These are phyloP conservation scores for Coregonus suidteri DNA, from an alignment of 2,797 vertebrate genomes.

Conservation along the genomic window DNA sequence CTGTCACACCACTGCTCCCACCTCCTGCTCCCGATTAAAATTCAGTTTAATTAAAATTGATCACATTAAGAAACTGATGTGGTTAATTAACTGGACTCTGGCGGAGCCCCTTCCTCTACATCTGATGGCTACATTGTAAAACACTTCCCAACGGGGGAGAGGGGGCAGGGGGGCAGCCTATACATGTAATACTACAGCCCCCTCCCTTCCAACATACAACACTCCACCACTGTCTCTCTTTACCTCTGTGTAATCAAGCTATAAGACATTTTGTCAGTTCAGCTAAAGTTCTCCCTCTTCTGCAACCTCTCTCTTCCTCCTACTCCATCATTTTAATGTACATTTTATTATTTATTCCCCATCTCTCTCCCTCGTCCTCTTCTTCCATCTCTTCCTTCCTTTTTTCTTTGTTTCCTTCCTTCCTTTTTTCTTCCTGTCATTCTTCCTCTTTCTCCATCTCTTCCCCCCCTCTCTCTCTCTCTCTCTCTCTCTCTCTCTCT, in stretches of 20 bases:
- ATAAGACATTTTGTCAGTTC: background rate
- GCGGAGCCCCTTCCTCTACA: slow-evolving; percentile 83
- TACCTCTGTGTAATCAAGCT: background rate
- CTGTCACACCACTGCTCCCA: slow-evolving; percentile 58
- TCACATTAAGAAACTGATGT: slow-evolving; percentile 99
- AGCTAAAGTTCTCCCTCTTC: background rate
- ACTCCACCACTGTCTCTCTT: background rate
- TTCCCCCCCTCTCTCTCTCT: background rate
- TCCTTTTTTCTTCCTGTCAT: slow-evolving; percentile 1
- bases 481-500: slow-evolving; percentile 15
- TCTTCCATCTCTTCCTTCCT: background rate
- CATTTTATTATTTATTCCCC: background rate
- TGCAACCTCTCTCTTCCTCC: background rate
- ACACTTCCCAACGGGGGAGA: slow-evolving; percentile 74
- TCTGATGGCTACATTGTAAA: slow-evolving; percentile 84
- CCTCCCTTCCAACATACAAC: slow-evolving; percentile 32
- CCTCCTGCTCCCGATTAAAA: slow-evolving; percentile 89
- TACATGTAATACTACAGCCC: slow-evolving; percentile 65
- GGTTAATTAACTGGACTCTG: slow-evolving; percentile 97
- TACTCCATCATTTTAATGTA: slow-evolving; percentile 1
- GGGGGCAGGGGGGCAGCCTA: slow-evolving; percentile 64
- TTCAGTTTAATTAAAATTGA: slow-evolving; percentile 99
- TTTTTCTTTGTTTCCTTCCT: background rate
- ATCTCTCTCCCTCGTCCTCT: too few relatives aligned
- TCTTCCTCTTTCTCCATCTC: slow-evolving; percentile 1